These are phyloP conservation scores for Varanus komodoensis DNA, from an alignment of 2,113 vertebrate genomes.

Conservation along the genomic window DNA sequence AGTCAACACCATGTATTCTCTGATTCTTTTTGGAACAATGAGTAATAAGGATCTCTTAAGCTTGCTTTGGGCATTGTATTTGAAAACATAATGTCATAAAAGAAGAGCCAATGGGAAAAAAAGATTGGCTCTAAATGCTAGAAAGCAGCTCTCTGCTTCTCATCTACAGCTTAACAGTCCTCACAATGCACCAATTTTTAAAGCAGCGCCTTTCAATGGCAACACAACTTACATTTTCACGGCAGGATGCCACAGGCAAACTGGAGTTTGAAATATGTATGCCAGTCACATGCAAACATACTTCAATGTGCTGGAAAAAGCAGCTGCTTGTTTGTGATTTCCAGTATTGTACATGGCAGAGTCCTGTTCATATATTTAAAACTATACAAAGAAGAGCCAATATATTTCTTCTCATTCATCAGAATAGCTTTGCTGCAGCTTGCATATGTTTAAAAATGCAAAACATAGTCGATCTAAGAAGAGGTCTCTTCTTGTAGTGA, in stretches of 20 bases:
- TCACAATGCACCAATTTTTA: constrained; percentile 59
- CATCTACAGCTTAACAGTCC: constrained; percentile 44
- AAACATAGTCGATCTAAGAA: background rate
- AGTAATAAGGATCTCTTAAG: constrained; percentile 47
- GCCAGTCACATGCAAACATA: constrained; percentile 69
- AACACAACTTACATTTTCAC: constrained; percentile 72
- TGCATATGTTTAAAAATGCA: background rate
- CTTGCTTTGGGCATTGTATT: constrained; percentile 51
- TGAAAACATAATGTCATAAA: constrained; percentile 54
- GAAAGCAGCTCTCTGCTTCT: constrained; percentile 62
- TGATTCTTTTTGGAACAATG: constrained; percentile 40
- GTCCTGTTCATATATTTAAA: constrained; percentile 38
- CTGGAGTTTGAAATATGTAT: constrained; percentile 68
- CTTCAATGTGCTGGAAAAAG: constrained; percentile 67
- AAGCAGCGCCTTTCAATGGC: constrained; percentile 60
- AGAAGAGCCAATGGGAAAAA: constrained; percentile 33
- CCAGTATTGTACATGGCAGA: background rate
- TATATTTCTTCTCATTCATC: constrained; percentile 29
- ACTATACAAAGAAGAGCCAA: constrained; percentile 46
- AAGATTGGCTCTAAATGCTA: constrained; percentile 44
- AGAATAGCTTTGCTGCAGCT: constrained; percentile 42
- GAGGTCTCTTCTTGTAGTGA: background rate
- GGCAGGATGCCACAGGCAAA: constrained; percentile 69
- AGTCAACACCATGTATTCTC: constrained; percentile 40
- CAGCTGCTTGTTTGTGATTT: constrained; percentile 62